Evolutionary conservation across 1,140 invertebrate genomes (phyloP).

Genomic region (Adelges cooleyi): DNA sequence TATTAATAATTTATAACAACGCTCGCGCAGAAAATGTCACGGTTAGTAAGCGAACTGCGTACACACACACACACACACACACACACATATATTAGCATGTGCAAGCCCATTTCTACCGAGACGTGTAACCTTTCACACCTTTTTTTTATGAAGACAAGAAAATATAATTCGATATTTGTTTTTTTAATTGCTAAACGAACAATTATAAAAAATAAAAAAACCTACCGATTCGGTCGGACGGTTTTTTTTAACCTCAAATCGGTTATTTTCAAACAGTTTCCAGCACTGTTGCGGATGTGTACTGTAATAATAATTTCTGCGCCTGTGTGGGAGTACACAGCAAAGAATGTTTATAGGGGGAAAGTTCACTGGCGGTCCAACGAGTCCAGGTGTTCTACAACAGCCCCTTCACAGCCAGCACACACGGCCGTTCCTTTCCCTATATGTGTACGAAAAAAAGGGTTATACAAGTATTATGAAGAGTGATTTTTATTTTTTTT

Average conservation of each 20-base stretch:
- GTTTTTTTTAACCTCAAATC: no score
- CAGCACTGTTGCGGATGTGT: no score
- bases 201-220: no score
- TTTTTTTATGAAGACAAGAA: no score
- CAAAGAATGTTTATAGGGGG: neutral
- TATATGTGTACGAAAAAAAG: conserved; percentile 3
- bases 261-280: no score
- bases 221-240: no score
- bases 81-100: no score
- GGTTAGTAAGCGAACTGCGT: neutral
- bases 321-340: neutral
- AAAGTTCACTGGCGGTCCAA: neutral
- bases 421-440: neutral
- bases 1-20: conserved; percentile 10
- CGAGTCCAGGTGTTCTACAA: conserved; percentile 18
- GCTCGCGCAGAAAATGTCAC: conserved; percentile 4
- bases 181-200: no score
- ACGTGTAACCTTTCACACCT: neutral
- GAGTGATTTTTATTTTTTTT: conserved; percentile 28
- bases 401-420: conserved; percentile 16
- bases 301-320: no score
- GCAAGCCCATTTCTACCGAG: no score
- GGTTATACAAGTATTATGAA: conserved; percentile 16
- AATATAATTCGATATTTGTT: no score
- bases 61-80: no score